phyloP scores from a whole-genome alignment of 2,113 vertebrate species.

The Haemorhous mexicanus region DNA sequence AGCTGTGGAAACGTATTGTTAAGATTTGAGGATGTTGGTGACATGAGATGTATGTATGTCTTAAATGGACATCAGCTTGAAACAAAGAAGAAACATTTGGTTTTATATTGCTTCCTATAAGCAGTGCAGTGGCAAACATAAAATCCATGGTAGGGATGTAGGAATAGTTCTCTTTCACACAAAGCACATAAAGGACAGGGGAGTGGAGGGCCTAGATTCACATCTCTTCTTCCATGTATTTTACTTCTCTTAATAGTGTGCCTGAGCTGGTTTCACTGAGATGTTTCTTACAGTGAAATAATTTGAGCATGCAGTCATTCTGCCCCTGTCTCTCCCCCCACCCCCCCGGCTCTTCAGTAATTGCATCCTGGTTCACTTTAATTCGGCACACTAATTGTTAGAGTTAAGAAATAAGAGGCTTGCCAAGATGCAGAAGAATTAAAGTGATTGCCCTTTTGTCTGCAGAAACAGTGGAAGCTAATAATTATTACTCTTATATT shows the following conservation, averaged over 20 bases:
- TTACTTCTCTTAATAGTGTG: background rate
- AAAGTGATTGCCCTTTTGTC: conserved; percentile 43
- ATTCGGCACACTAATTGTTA: background rate
- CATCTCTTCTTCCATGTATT: background rate
- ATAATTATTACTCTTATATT: background rate
- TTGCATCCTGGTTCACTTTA: conserved; percentile 5
- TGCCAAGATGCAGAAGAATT: conserved; percentile 24
- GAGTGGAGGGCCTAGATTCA: background rate
- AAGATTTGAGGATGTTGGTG: background rate
- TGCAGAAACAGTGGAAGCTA: conserved; percentile 18
- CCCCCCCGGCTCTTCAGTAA: background rate
- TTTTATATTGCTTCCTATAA: background rate
- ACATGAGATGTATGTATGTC: background rate
- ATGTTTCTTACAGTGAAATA: background rate
- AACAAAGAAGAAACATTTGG: background rate
- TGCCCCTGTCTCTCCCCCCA: background rate
- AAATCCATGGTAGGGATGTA: background rate
- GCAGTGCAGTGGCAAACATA: background rate
- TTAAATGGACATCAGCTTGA: background rate
- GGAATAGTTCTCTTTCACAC: background rate
- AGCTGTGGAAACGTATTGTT: background rate
- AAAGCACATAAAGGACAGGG: background rate
- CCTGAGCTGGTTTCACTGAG: background rate
- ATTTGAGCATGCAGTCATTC: background rate
- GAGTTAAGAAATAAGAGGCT: conserved; percentile 21